Percentiles rank a stretch among this genome's conserved stretches.
phyloP scores from a whole-genome alignment of 1,140 invertebrate species.

The Bombus polaris region DNA sequence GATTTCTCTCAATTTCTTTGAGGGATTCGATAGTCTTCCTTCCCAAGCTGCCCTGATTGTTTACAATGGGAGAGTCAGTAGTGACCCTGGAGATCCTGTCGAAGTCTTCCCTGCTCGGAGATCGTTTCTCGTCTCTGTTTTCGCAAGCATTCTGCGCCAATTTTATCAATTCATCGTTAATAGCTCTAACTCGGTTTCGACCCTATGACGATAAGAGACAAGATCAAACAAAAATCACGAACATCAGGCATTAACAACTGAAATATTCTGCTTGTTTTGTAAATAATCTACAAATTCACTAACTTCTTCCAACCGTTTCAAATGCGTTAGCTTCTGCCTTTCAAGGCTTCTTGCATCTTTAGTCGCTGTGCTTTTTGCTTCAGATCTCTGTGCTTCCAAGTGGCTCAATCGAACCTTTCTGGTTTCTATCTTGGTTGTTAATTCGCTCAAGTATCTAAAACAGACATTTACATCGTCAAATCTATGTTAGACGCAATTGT shows the following conservation, averaged over 20 bases:
- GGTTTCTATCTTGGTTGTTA: constrained; percentile 86
- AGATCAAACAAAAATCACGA: background rate
- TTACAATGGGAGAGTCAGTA: constrained; percentile 89
- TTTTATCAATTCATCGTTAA: constrained; percentile 85
- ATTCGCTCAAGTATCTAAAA: constrained; percentile 84
- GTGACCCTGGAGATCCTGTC: constrained; percentile 93
- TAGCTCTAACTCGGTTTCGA: constrained; percentile 83
- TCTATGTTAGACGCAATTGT: background rate
- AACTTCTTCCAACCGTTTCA: constrained; percentile 86
- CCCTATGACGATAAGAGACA: constrained; percentile 72
- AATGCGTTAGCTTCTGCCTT: constrained; percentile 84
- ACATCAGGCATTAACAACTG: background rate
- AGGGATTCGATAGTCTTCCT: constrained; percentile 94
- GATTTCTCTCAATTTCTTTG: constrained; percentile 94
- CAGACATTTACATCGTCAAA: background rate
- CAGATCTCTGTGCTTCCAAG: constrained; percentile 86
- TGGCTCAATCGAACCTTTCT: constrained; percentile 86
- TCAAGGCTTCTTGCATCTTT: constrained; percentile 87
- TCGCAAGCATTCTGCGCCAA: constrained; percentile 82
- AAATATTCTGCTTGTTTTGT: background rate
- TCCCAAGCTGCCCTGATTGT: constrained; percentile 87
- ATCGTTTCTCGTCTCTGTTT: constrained; percentile 83
- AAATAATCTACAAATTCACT: constrained; percentile 54
- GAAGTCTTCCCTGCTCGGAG: constrained; percentile 92
- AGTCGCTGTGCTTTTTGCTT: constrained; percentile 84